Base-by-base conservation (phyloP, 1,140 invertebrate genomes). In the Ctenoplectra terminalis region DNA sequence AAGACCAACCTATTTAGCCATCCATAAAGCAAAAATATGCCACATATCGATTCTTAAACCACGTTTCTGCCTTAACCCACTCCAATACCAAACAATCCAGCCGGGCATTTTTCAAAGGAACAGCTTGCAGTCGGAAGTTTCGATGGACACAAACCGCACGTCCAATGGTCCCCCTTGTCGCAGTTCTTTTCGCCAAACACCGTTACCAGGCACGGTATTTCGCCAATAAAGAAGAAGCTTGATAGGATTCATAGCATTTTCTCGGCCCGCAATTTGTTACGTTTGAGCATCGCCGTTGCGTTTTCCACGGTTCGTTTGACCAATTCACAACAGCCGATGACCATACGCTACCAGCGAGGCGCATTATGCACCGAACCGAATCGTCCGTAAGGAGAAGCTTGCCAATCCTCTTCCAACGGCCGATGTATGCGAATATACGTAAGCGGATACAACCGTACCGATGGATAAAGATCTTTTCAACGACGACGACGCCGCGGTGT, bases 251-350 rank as follows among this genome's bases (percentile, higher is more conserved):
- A 48, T 64, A 48, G 43, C 20, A 46, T 52, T 58, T 63, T 37
- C 50, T 58, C 26, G n/a, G 17, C 20, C n/a, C 48, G 46, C 69
- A 43, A 78, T 85, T 82, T 82, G 52, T 85, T 77, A 69, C 29
- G 48, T 34, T 67, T 52, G 56, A n/a, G 46, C 48, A 82, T 85
- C 81, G 74, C 48, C 52, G 61, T 88, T 87, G 84, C 83, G 79
- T 89, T 90, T 85, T 88, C 83, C 80, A 90, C 78, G 84, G 87
- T 88, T 88, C 84, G 88, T 91, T 90, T 90, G 83, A 87, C 81
- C 81, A 81, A 69, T 83, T 88, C 82, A 85, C 89, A 90, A 85
- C 86, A 84, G 61, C 81, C 86, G 85, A 83, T 83, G 85, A 84
- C 58, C 80, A 46, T 90, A 85, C 83, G 84, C 82, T 70, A 81